These are phyloP conservation scores for Thomomys bottae DNA, from an alignment of 2,113 vertebrate genomes.

Conservation along the genomic window DNA sequence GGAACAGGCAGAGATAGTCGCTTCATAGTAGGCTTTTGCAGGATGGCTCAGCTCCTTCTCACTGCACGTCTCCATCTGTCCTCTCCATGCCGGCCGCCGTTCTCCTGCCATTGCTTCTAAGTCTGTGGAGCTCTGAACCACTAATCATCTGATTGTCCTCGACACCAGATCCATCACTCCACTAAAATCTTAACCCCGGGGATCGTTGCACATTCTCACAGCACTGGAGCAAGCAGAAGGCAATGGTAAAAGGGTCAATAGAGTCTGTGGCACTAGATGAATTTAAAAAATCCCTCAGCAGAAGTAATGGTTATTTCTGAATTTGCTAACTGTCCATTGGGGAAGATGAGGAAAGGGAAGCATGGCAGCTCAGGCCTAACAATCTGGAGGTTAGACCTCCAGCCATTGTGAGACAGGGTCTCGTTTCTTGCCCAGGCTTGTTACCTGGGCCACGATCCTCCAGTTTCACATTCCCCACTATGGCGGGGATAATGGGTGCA, in stretches of 20 bases:
- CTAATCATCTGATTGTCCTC: background rate
- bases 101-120: background rate
- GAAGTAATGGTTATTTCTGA: background rate
- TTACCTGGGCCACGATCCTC: too few relatives aligned
- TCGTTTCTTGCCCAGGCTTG: too few relatives aligned
- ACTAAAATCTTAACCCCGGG: background rate
- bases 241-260: constrained; percentile 36
- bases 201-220: background rate
- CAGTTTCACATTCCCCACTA: too few relatives aligned
- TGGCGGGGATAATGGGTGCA: too few relatives aligned
- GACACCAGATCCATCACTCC: background rate
- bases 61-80: too few relatives aligned
- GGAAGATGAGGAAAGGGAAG: background rate
- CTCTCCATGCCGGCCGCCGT: background rate
- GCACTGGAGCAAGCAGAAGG: background rate
- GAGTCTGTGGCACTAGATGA: background rate
- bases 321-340: background rate
- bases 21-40: background rate
- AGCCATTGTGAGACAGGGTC: too few relatives aligned
- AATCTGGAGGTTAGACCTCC: background rate
- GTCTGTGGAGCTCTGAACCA: background rate
- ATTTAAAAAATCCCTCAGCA: background rate
- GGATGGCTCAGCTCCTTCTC: too few relatives aligned
- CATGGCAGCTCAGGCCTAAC: background rate
- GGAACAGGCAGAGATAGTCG: background rate